phyloP scores from a whole-genome alignment of 2,113 vertebrate genomes.

The Dendropsophus ebraccatus region DNA sequence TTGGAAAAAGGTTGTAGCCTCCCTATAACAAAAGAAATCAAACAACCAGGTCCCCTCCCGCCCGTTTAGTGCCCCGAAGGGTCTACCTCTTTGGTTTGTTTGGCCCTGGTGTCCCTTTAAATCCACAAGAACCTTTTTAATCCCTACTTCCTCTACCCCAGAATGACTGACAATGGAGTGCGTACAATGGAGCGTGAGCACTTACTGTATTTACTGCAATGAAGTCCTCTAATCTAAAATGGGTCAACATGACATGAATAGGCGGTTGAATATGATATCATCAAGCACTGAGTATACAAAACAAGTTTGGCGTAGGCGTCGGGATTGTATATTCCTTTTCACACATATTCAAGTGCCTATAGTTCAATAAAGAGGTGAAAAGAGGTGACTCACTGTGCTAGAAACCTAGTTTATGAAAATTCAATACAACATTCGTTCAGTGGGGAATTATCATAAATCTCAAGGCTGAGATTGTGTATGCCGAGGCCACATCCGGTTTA shows the following conservation, averaged over 20 bases:
- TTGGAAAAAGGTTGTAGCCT: no score
- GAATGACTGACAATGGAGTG: no score
- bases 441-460: no score
- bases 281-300: background rate
- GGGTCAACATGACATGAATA: background rate
- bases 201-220: no score
- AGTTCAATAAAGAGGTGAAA: background rate
- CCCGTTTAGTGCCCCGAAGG: no score
- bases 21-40: background rate
- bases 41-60: background rate
- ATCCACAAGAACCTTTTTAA: background rate
- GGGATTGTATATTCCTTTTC: background rate
- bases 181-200: no score
- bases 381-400: slow-evolving; percentile 20
- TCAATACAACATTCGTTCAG: background rate
- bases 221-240: background rate
- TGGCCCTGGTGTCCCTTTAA: no score
- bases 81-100: background rate
- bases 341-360: background rate
- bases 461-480: no score
- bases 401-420: slow-evolving; percentile 25
- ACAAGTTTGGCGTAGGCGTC: background rate
- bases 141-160: background rate
- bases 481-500: no score
- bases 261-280: background rate